Percentiles rank a stretch among this genome's conserved stretches.
Evolutionary conservation across 2,113 vertebrate species (phyloP).

Genomic region (Romanogobio albipinnatus): DNA sequence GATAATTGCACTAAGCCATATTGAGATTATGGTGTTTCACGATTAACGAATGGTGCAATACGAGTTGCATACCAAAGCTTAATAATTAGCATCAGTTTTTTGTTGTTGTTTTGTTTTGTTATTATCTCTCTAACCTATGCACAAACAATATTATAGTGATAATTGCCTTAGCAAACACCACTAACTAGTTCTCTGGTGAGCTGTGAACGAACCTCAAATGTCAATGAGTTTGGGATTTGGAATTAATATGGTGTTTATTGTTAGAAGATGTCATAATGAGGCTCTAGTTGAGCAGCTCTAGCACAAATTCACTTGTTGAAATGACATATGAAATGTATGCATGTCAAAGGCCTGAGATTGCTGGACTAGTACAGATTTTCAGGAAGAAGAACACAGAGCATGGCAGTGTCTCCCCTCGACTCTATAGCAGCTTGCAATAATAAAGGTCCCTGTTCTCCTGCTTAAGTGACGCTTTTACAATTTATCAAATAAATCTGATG

Average conservation of each 20-base stretch:
- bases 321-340: background rate
- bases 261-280: background rate
- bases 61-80: no score
- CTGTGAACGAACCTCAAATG: no score
- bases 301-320: background rate
- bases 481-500: conserved; percentile 79
- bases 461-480: conserved; percentile 74
- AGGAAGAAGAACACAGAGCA: conserved; percentile 24
- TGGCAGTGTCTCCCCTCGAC: conserved; percentile 65
- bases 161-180: background rate
- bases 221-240: background rate
- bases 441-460: conserved; percentile 62
- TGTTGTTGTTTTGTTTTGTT: no score
- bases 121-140: background rate
- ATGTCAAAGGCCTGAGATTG: background rate
- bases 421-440: conserved; percentile 67
- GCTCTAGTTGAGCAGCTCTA: background rate
- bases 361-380: background rate
- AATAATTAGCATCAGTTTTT: no score
- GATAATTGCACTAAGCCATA: background rate
- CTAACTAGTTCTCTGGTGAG: background rate
- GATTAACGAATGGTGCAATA: no score
- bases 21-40: background rate
- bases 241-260: background rate
- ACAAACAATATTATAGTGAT: background rate